A percentile compares a stretch with the other conserved stretches of the same genome.
Evolutionary conservation across 2,888 invertebrate species (phyloP).

Genomic region (Leptarthrus brevirostris): DNA sequence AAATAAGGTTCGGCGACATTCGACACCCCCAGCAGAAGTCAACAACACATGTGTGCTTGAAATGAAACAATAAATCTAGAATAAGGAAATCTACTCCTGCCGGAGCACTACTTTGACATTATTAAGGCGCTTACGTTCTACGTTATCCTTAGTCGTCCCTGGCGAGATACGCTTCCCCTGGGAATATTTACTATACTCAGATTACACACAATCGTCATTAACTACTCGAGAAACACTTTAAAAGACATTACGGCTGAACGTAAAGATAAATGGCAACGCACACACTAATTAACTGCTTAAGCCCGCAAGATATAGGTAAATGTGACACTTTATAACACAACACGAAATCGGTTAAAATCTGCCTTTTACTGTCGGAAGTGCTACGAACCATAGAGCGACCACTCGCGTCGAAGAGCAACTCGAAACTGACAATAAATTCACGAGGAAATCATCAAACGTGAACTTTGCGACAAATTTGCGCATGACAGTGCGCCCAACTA

Average conservation of each 20-base stretch:
- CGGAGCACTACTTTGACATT: constrained; percentile 15
- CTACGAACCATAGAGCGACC: neutral
- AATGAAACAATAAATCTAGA: constrained; percentile 20
- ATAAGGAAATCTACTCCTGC: constrained; percentile 7
- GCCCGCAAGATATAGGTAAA: constrained; percentile 13
- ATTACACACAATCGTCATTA: constrained; percentile 19
- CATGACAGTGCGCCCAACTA: constrained; percentile 9
- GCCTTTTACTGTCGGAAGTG: too few relatives aligned
- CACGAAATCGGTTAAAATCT: neutral
- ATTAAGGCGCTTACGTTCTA: constrained; percentile 11
- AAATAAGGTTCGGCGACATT: neutral
- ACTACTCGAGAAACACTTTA: constrained; percentile 27
- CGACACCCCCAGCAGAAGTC: neutral
- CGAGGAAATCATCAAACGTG: constrained; percentile 25
- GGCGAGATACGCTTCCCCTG: neutral
- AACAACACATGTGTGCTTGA: neutral
- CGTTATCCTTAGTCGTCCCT: neutral
- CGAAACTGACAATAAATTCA: constrained; percentile 38
- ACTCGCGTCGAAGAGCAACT: constrained; percentile 14
- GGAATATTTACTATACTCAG: neutral
- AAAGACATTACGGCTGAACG: neutral
- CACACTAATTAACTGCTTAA: constrained; percentile 30
- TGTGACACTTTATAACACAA: constrained; percentile 9
- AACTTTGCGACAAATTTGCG: neutral
- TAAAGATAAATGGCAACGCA: constrained; percentile 2